A percentile compares a stretch with the other conserved stretches of the same genome.
phyloP scores from a whole-genome alignment of 2,888 invertebrate species.

The Aplocera efformata region DNA sequence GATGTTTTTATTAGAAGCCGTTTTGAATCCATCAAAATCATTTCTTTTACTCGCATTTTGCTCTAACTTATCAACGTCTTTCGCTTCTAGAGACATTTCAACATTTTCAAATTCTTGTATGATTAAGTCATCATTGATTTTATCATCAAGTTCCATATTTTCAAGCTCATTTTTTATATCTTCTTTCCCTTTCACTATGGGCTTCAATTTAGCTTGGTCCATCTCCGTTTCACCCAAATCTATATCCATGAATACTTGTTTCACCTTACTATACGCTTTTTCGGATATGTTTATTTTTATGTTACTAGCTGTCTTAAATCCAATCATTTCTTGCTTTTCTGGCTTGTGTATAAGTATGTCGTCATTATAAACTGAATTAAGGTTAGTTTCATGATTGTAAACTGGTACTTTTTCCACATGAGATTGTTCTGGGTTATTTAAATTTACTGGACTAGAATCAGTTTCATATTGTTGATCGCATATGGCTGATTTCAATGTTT shows the following conservation, averaged over 20 bases:
- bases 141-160: conserved; percentile 5
- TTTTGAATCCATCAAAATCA: conserved; percentile 37
- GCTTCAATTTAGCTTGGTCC: neutral
- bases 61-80: conserved; percentile 4
- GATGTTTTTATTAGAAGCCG: conserved; percentile 48
- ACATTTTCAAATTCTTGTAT: conserved; percentile 45
- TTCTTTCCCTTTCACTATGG: neutral
- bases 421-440: neutral
- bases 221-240: conserved; percentile 21
- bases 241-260: conserved; percentile 39
- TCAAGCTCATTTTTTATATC: conserved; percentile 3
- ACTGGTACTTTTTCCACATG: neutral
- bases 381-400: neutral
- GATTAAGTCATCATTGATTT: conserved; percentile 22
- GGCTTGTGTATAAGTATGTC: neutral
- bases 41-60: neutral
- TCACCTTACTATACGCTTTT: conserved; percentile 33
- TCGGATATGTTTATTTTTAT: conserved; percentile 48
- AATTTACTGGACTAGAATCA: neutral
- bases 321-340: conserved; percentile 30
- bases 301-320: conserved; percentile 53
- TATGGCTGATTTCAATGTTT: neutral
- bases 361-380: neutral
- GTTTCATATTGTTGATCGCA: neutral
- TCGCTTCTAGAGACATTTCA: conserved; percentile 39